Evolutionary conservation across 2,888 invertebrate species (phyloP), one percentile per base, ranked within the genome.

Genomic region (Cheilosia variabilis): DNA sequence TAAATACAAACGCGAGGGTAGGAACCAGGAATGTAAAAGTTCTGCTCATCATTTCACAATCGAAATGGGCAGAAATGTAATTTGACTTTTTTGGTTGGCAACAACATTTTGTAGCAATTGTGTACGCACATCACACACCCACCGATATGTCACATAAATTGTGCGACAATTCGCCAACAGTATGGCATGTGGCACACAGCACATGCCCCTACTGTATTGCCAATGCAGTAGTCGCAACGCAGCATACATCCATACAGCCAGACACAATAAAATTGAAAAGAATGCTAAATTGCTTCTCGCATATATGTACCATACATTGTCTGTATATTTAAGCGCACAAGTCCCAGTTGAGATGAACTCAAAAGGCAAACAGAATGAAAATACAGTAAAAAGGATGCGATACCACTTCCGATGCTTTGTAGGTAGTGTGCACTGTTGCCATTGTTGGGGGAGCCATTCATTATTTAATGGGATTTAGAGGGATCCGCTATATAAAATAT

Each of bases 261-360:
- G 80, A 80, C 62, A 80, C 75, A 80, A 73, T 73, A 17, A 19
- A 80, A 63, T 50, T 80, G 22, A 68, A 73, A 80, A 55, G 66
- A 68, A 68, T 60, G 60, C 41, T 55, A 27, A 10, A 34, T 34
- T 37, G 37, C 37, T 47, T n/a, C 45, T 7, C 37, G 13, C 17
- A 53, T 53, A 24, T 17, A 24, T 27, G 27, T 27, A 27, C 6
- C 0, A 37, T 9, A 31, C 9, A 31, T 9, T 2, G 31, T 31
- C 9, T 9, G 7, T 31, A 31, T 9, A 31, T 31, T 31, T 9
- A 0, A 13, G 37, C 13, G 37, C 37, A 37, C 37, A 37, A 37
- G 13, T 37, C 37, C 37, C 37, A 37, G 31, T 31, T 9, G 31
- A 31, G 31, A 31, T 41, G 24, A 41, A 10, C 9, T 22, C 9